These are phyloP conservation scores for Sus scrofa DNA, from an alignment of 2,113 vertebrate species.

Conservation along the genomic window DNA sequence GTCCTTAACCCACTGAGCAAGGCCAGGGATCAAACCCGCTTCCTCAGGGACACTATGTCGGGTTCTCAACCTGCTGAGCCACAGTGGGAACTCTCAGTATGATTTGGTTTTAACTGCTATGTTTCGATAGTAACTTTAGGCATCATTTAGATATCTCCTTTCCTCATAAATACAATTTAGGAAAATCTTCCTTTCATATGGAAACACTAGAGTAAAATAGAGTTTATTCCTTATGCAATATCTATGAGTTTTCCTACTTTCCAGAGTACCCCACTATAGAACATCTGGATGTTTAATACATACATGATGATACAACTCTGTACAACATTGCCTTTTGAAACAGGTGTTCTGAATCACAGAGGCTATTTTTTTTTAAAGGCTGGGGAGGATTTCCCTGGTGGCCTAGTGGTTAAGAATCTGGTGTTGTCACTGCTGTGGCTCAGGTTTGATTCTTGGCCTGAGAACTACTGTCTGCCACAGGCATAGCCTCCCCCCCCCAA, in stretches of 20 bases:
- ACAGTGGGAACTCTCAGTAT: too few relatives aligned
- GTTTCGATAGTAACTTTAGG: slow-evolving; percentile 36
- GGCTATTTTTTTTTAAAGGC: not conserved
- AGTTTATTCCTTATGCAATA: not conserved
- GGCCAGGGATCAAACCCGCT: too few relatives aligned
- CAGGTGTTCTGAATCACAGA: slow-evolving; percentile 15
- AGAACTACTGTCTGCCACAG: too few relatives aligned
- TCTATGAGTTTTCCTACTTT: slow-evolving; percentile 42
- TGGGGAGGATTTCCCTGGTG: not conserved
- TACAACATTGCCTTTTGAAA: slow-evolving; percentile 6
- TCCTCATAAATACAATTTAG: not conserved
- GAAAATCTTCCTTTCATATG: slow-evolving; percentile 26
- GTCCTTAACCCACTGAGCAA: too few relatives aligned
- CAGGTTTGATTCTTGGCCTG: too few relatives aligned
- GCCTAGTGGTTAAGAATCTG: too few relatives aligned
- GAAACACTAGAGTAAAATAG: not conserved
- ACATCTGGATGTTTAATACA: not conserved
- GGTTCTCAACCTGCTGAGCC: too few relatives aligned
- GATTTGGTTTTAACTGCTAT: slow-evolving; percentile 12
- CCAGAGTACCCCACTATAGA: not conserved
- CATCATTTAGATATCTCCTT: not conserved
- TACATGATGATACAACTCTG: not conserved
- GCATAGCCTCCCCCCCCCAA: too few relatives aligned
- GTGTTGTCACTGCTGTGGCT: too few relatives aligned
- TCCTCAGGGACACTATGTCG: too few relatives aligned